Base-by-base conservation (phyloP, 2,113 vertebrate genomes). In the Thinocorus orbignyianus region DNA sequence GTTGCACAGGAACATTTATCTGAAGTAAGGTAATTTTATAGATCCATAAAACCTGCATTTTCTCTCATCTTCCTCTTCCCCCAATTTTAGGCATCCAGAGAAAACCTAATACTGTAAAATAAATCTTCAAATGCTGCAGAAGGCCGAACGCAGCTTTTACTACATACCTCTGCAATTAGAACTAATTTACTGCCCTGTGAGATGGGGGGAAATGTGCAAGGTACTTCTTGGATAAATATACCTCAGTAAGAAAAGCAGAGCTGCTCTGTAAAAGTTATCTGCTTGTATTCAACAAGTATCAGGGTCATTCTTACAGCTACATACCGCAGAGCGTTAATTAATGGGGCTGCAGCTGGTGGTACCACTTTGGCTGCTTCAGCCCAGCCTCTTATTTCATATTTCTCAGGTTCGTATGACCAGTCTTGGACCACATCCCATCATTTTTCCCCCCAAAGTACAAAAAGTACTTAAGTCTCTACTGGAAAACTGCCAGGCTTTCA, bases 281-380 rank as follows among this genome's bases (percentile, higher is more conserved):
- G 96, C 90, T 96, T 55, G 46, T 97, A 96, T 98, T 98, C 98
- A 98, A 60, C 98, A 97, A 97, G 97, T 97, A 97, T 97, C 98
- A 97, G 98, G 98, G 98, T 98, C 98, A 97, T 97, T 97, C 97
- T 96, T 96, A 80, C 96, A 85, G 96, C 97, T 97, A 80, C 98
- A 98, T 98, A 98, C 98, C 97, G 33, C 96, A 96, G 97, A 96
- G 92, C 62, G 71, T 97, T 98, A 99, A 99, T 99, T 98, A 98
- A 99, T 98, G 97, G 97, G 94, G 96, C 97, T 98, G 98, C 98
- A 98, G 98, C 98, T 99, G 98, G 98, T 97, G 97, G 99, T 99
- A 99, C 98, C 99, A 99, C 97, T 98, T 98, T 97, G 98, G 97
- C 97, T 87, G 96, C 97, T 97, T 90, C 77, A 96, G 88, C 96